A percentile compares a stretch with the other conserved stretches of the same genome.
Conservation (phyloP, 2,113 vertebrate species). For the Platichthys stellatus region DNA sequence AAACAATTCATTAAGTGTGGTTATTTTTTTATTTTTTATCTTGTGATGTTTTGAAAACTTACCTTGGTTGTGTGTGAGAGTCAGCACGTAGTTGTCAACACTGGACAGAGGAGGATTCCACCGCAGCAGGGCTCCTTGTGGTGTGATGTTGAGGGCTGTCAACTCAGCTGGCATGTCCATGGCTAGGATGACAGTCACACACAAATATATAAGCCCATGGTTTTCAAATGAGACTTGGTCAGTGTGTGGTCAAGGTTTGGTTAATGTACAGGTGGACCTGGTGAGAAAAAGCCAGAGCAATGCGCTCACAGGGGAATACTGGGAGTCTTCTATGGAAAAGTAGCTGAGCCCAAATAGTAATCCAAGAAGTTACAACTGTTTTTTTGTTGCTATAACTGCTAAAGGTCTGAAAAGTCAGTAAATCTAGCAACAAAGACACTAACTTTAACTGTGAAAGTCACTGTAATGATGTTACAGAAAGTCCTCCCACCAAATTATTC, state of each 20-base stretch:
- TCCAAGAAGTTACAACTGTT: background rate
- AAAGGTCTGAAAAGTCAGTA: too few species aligned
- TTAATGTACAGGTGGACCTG: background rate
- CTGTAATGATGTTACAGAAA: background rate
- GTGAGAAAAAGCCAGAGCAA: background rate
- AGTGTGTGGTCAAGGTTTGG: background rate
- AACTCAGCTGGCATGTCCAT: slow-evolving; percentile 92
- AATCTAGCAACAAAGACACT: too few species aligned
- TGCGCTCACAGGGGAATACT: background rate
- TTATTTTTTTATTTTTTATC: too few species aligned
- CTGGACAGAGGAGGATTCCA: slow-evolving; percentile 88
- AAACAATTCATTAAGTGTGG: background rate
- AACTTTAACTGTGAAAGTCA: background rate
- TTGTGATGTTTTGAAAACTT: slow-evolving; percentile 15
- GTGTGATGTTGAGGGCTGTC: slow-evolving; percentile 89
- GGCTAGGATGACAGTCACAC: slow-evolving; percentile 74
- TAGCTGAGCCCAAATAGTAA: background rate
- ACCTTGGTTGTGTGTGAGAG: slow-evolving; percentile 88
- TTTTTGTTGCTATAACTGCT: background rate
- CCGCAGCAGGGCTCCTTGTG: slow-evolving; percentile 88
- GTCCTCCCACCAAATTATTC: background rate
- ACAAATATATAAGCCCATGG: background rate
- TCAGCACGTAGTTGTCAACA: slow-evolving; percentile 92
- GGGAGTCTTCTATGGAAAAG: background rate
- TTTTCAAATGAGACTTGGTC: background rate